Base-by-base conservation (phyloP, 2,113 vertebrate species). In the Puntigrus tetrazona region DNA sequence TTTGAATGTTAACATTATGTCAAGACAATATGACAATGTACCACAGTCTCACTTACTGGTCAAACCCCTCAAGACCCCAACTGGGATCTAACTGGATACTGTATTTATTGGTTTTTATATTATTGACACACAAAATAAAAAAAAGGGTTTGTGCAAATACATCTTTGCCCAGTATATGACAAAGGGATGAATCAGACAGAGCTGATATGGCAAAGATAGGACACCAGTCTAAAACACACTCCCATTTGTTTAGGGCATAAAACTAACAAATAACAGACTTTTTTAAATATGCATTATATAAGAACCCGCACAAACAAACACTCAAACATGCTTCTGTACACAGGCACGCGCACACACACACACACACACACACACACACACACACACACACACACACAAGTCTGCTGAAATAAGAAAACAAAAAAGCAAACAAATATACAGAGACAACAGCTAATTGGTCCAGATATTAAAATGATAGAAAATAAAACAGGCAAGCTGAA, bases 361-460 rank as follows among this genome's bases (percentile, higher is more conserved):
- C 45, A 41, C 76, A 25, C 18, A 13, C 77, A 36, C 38, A 43
- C 84, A 61, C 29, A 52, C 81, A 52, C 13, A 13, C 78, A 29
- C 47, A 45, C 85, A 50, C 47, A 41, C 81, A 36, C 20, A 14
- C 78, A 29, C 50, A 31, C 85, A 8, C 78, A 83, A 86, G 83
- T 87, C 50, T 50, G 41, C 78, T n/a, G 31, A 88, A 77, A 79
- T 88, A 76, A 4, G 1, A 87, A 86, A 85, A 86, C n/a, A 72
- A 74, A 1, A 7, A 83, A 84, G 88, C 84, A 84, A 86, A 85
- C 84, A 87, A 82, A 86, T 81, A 89, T 78, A 87, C 67, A 82
- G 78, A 89, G 36, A 87, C 25, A 86, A 91, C 88, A 93, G 90
- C 84, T 75, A 88, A 86, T 93, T 93, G 92, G 92, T 94, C 92